A percentile compares a stretch with the other conserved stretches of the same genome.
These are phyloP conservation scores for Parnassius smintheus DNA, from an alignment of 2,888 invertebrate genomes.

Conservation along the genomic window DNA sequence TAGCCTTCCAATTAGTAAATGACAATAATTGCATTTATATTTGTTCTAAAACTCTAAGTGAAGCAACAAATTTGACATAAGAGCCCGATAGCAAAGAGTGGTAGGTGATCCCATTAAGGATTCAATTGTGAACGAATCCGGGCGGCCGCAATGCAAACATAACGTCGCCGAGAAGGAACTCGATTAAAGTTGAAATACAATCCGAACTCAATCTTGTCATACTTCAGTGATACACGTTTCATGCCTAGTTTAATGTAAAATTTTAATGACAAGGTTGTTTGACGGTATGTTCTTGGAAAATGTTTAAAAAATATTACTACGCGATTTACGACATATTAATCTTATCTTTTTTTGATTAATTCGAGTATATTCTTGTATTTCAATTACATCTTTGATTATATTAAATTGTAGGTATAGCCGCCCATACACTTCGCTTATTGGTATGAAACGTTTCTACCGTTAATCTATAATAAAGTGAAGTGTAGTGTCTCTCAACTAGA, in stretches of 20 bases:
- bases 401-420: too few species aligned
- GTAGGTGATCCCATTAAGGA: constrained; percentile 46
- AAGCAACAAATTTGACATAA: constrained; percentile 30
- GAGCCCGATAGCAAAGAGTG: constrained; percentile 53
- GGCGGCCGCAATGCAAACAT: constrained; percentile 50
- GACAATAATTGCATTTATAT: neutral
- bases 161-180: constrained; percentile 51
- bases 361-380: too few species aligned
- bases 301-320: too few species aligned
- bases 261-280: constrained; percentile 2
- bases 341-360: too few species aligned
- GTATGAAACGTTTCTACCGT: too few species aligned
- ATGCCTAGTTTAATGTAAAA: constrained; percentile 6
- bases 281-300: neutral
- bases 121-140: constrained; percentile 41
- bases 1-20: too few species aligned
- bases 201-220: constrained; percentile 31
- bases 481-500: too few species aligned
- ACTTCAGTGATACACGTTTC: constrained; percentile 18
- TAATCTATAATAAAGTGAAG: too few species aligned
- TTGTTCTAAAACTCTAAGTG: constrained; percentile 1
- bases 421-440: too few species aligned
- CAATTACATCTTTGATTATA: too few species aligned
- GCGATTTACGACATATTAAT: too few species aligned
- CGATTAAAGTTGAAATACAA: constrained; percentile 55